Evolutionary conservation across 2,888 invertebrate genomes (phyloP).

Genomic region (Tetragonula carbonaria): DNA sequence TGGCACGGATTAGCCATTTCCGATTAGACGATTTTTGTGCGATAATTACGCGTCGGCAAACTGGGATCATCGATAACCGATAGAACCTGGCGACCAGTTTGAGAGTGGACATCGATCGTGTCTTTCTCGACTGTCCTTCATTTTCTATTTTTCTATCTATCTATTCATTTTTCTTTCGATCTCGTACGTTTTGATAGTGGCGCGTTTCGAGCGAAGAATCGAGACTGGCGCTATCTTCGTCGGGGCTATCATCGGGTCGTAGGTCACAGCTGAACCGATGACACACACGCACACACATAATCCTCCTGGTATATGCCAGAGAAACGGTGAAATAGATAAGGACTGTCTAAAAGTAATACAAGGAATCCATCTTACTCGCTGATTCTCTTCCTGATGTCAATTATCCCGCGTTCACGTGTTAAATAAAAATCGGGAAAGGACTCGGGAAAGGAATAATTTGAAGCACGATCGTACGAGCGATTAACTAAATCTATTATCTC

Average conservation of each 20-base stretch:
- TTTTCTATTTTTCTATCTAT: background rate
- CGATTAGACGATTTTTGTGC: slow-evolving; percentile 49
- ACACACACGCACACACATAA: slow-evolving; percentile 69
- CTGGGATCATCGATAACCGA: slow-evolving; percentile 42
- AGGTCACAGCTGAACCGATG: slow-evolving; percentile 74
- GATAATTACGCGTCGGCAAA: slow-evolving; percentile 56
- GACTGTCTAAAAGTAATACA: slow-evolving; percentile 47
- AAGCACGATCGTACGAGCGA: background rate
- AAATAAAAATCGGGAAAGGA: slow-evolving; percentile 11
- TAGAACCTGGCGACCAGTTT: background rate
- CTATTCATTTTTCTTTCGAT: background rate
- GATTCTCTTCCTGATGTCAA: slow-evolving; percentile 61
- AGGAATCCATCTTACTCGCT: slow-evolving; percentile 41
- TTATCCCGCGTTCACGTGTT: slow-evolving; percentile 26
- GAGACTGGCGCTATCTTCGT: slow-evolving; percentile 70
- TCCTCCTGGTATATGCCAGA: slow-evolving; percentile 51
- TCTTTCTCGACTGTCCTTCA: background rate
- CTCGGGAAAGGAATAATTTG: slow-evolving; percentile 1
- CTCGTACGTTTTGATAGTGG: slow-evolving; percentile 67
- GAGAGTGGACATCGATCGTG: slow-evolving; percentile 37
- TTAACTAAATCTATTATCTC: background rate
- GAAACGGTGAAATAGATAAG: slow-evolving; percentile 68
- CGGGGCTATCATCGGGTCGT: slow-evolving; percentile 80
- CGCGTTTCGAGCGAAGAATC: slow-evolving; percentile 58
- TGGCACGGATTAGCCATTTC: slow-evolving; percentile 30